Evolutionary conservation across 2,113 vertebrate genomes (phyloP).

Genomic region (Scortum barcoo): DNA sequence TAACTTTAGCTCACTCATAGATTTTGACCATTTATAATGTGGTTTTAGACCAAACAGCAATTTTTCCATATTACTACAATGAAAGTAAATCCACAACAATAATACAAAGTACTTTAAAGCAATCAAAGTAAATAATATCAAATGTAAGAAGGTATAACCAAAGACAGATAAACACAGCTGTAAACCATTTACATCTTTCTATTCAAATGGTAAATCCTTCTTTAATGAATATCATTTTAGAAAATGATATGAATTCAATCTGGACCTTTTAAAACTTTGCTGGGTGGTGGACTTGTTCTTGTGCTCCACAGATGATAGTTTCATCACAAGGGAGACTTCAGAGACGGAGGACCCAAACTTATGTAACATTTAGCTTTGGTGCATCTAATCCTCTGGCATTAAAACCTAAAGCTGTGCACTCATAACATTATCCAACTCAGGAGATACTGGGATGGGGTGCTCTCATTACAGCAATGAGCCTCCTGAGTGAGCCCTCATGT

Average conservation of each 20-base stretch:
- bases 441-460: conserved; percentile 44
- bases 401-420: conserved; percentile 46
- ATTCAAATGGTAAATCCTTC: not conserved
- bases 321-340: conserved; percentile 4
- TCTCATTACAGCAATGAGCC: conserved; percentile 67
- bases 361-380: conserved; percentile 51
- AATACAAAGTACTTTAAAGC: not conserved
- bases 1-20: not conserved
- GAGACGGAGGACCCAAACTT: conserved; percentile 15
- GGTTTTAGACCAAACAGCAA: not conserved
- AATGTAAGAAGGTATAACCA: not conserved
- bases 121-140: not conserved
- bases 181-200: not conserved
- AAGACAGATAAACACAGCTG: not conserved
- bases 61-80: not conserved
- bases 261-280: not conserved
- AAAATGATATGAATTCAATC: not conserved
- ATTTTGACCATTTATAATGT: not conserved
- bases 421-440: conserved; percentile 62
- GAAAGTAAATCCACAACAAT: not conserved
- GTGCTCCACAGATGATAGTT: not conserved
- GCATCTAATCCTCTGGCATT: conserved; percentile 46
- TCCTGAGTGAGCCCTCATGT: conserved; percentile 73
- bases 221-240: not conserved
- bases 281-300: not conserved